Conservation (phyloP, 2,888 invertebrate genomes). For the Dolomedes plantarius region DNA sequence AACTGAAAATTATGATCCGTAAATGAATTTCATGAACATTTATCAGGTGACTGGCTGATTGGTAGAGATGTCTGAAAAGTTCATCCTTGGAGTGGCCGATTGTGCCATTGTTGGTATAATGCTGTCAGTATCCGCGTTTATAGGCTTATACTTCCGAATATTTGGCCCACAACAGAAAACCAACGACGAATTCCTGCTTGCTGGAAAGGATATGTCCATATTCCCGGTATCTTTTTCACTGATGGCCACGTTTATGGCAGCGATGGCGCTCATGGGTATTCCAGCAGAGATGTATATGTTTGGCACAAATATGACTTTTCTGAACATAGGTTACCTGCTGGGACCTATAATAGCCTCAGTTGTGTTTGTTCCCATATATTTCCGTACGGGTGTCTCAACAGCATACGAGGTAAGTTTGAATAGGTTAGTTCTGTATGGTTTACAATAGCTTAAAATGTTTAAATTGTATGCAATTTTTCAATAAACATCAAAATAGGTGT, state of each 20-base stretch:
- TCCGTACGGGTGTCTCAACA: constrained; percentile 87
- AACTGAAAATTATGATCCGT: no score
- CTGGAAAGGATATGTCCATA: constrained; percentile 87
- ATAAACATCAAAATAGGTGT: no score
- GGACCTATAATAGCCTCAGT: constrained; percentile 87
- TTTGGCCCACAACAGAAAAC: constrained; percentile 90
- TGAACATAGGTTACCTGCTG: constrained; percentile 85
- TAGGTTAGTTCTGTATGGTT: not conserved
- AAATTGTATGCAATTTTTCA: no score
- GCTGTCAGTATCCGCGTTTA: constrained; percentile 33
- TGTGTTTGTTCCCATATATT: constrained; percentile 89
- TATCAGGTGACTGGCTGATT: no score
- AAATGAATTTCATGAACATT: no score
- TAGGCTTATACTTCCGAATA: constrained; percentile 89
- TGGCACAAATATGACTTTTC: constrained; percentile 87
- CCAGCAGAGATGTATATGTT: constrained; percentile 90
- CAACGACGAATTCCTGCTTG: constrained; percentile 82
- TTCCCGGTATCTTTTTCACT: constrained; percentile 89
- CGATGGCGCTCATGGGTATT: constrained; percentile 90
- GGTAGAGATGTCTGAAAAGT: constrained; percentile 17
- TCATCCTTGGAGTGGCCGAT: constrained; percentile 32
- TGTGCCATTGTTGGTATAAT: constrained; percentile 32
- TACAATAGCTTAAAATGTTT: no score
- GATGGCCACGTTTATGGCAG: constrained; percentile 96
- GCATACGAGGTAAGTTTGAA: constrained; percentile 78